Conservation (phyloP, 2,113 vertebrate genomes). For the Eptatretus burgeri region DNA sequence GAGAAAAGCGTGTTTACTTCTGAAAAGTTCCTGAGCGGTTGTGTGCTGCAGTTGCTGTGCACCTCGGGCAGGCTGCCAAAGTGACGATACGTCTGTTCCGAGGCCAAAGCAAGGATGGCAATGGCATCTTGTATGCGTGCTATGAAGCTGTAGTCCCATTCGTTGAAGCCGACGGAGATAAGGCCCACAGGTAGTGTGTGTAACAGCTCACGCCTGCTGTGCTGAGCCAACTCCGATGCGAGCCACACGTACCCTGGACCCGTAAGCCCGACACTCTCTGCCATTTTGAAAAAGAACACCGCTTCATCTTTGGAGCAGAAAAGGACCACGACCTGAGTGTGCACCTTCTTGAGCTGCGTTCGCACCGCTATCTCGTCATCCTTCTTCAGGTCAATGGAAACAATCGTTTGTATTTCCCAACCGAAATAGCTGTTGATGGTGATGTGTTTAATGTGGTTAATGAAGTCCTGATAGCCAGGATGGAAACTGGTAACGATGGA, state of each 20-base stretch:
- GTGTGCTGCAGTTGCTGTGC: conserved; percentile 57
- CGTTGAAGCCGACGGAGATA: conserved; percentile 69
- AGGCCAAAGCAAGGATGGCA: conserved; percentile 68
- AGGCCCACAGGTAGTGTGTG: conserved; percentile 65
- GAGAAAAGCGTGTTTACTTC: not conserved
- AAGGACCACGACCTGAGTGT: conserved; percentile 65
- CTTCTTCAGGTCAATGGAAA: conserved; percentile 50
- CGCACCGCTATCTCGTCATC: conserved; percentile 47
- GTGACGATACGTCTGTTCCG: conserved; percentile 59
- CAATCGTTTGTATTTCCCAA: conserved; percentile 80
- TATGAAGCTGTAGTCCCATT: conserved; percentile 84
- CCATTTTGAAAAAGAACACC: conserved; percentile 55
- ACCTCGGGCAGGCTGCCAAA: conserved; percentile 68
- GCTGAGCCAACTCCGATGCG: conserved; percentile 55
- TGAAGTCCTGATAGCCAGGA: conserved; percentile 85
- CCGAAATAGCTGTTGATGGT: conserved; percentile 96
- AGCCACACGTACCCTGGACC: conserved; percentile 95
- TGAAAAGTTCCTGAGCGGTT: conserved; percentile 27
- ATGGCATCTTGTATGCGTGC: conserved; percentile 52
- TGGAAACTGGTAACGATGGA: conserved; percentile 85
- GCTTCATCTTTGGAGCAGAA: conserved; percentile 92
- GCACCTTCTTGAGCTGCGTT: conserved; percentile 83
- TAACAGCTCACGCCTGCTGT: conserved; percentile 52
- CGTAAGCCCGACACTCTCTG: conserved; percentile 62
- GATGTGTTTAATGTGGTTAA: conserved; percentile 59